Evolutionary conservation across 2,113 vertebrate genomes (phyloP).

Genomic region (Tachycineta bicolor): DNA sequence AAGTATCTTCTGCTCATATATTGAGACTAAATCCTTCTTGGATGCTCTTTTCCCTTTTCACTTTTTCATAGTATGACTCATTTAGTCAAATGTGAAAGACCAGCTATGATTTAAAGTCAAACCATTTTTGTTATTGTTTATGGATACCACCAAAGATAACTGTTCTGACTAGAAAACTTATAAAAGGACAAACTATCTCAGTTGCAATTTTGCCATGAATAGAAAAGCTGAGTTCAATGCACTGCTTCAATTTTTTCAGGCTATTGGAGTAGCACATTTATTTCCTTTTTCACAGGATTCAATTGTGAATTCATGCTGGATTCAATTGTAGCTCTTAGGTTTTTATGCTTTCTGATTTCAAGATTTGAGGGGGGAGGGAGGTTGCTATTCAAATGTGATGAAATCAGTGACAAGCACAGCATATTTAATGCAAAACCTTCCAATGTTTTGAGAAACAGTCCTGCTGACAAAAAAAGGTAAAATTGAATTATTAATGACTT

Average conservation of each 20-base stretch:
- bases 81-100: background rate
- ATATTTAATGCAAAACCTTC: background rate
- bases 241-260: background rate
- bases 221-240: background rate
- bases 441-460: background rate
- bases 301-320: background rate
- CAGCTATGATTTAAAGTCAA: background rate
- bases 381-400: background rate
- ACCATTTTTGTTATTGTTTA: background rate
- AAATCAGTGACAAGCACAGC: background rate
- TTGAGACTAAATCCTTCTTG: background rate
- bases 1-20: background rate
- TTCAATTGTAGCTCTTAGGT: background rate
- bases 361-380: fast-evolving
- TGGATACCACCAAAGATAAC: background rate
- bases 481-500: background rate
- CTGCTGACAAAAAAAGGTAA: background rate
- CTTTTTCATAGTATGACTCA: background rate
- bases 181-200: background rate
- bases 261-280: background rate
- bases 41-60: background rate
- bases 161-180: background rate
- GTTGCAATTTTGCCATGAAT: background rate
- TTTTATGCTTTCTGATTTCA: background rate
- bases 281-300: background rate